Evolutionary conservation across 92 coral and sea anemone genomes (phyloP), one percentile per base, ranked within the genome.

Genomic region (Paramuricea clavata): DNA sequence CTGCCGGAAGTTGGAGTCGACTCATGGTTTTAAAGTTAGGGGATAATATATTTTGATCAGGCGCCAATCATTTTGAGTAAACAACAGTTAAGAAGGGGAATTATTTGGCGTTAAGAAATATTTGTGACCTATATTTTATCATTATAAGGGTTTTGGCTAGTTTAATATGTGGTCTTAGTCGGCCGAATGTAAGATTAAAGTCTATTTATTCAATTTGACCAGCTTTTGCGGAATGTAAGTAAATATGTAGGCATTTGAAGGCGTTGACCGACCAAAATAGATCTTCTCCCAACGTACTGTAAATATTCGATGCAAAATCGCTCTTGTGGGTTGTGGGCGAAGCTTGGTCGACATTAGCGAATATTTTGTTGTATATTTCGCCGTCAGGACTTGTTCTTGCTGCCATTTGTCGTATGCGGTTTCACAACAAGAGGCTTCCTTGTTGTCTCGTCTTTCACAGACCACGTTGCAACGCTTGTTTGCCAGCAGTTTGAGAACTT

Each of bases 261-360:
- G 72, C 59, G 73, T 59, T 60, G 2, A n/a, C 33, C 15, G 84
- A 61, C 67, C 21, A 35, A 34, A 36, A 21, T 6, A 10, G 25
- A 57, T 17, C 30, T 60, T 79, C 84, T 79, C 84, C 50, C 67
- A 8, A 79, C 60, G 21, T 12, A 11, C 35, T 6, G 82, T 79
- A 36, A 61, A 60, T 79, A 79, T 79, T 79, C 84, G 84, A 43
- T 57, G 52, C 26, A 79, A 57, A 60, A 59, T 79, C 59, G 84
- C 47, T 59, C 84, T 76, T 76, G 81, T 61, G 84, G 82, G 84
- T 61, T 79, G 84, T 59, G 84, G 84, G 84, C 84, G 84, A 79
- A 79, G 84, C 69, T 79, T 35, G n/a, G 52, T 12, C 32, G 78
- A 72, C 50, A 39, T 39, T 39, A 54, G 52, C 78, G 31, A 44